phyloP scores from a whole-genome alignment of 2,113 vertebrate species.

The Psittacara wagleri region DNA sequence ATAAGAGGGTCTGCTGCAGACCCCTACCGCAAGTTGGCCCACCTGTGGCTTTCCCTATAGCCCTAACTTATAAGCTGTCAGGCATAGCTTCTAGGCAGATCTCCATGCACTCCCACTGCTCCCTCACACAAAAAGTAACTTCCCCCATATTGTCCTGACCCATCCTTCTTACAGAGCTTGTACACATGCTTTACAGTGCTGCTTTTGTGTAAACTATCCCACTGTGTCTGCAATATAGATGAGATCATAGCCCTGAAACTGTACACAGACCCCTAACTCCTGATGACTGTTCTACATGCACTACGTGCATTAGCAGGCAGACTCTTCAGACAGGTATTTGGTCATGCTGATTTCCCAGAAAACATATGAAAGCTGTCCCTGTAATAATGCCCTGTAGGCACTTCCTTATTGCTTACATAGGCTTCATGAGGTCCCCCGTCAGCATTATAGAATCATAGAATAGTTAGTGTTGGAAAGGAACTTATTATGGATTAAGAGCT shows the following conservation, averaged over 20 bases:
- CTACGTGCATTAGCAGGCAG: fast-evolving
- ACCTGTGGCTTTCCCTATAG: not conserved
- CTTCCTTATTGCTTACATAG: not conserved
- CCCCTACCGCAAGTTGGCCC: not conserved
- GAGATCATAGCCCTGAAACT: not conserved
- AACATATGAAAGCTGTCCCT: not conserved
- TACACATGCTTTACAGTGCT: fast-evolving
- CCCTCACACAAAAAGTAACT: not conserved
- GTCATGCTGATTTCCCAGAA: not conserved
- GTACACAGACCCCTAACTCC: not conserved
- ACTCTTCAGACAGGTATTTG: not conserved
- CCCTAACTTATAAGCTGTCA: not conserved
- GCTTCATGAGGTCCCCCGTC: not conserved
- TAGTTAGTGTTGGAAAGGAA: no score
- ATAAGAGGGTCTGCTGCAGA: not conserved
- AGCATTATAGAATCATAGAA: no score
- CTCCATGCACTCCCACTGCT: not conserved
- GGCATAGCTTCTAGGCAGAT: not conserved
- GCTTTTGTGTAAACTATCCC: not conserved
- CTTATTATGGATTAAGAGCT: not conserved
- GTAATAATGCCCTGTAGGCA: not conserved
- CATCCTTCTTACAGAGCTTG: not conserved
- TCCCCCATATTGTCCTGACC: fast-evolving
- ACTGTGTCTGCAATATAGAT: not conserved
- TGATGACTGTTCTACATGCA: not conserved